A percentile compares a stretch with the other conserved stretches of the same genome.
Conservation (phyloP, 2,797 vertebrate species). For the Carcharodon carcharias region DNA sequence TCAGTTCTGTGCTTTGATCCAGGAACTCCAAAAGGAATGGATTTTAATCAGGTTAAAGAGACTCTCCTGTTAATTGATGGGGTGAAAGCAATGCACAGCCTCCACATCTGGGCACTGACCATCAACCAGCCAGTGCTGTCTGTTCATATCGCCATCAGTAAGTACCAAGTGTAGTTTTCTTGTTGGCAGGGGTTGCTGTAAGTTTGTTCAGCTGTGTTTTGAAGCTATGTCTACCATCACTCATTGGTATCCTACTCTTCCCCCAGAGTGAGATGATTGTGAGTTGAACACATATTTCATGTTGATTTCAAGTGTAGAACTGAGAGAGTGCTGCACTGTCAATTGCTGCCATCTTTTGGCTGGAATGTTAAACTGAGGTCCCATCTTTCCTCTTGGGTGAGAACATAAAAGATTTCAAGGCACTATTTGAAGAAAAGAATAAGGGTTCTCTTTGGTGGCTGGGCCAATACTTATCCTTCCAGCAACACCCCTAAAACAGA, state of each 20-base stretch:
- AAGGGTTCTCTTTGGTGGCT: background rate
- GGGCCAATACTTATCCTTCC: background rate
- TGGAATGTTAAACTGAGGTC: background rate
- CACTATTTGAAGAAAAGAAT: background rate
- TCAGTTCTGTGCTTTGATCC: background rate
- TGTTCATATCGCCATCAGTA: slow-evolving; percentile 64
- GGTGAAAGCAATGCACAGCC: slow-evolving; percentile 64
- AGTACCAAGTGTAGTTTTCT: slow-evolving; percentile 40
- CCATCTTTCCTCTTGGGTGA: background rate
- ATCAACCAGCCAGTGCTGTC: slow-evolving; percentile 60
- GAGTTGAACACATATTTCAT: background rate
- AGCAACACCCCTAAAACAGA: background rate
- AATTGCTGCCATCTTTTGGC: background rate
- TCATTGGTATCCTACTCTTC: background rate
- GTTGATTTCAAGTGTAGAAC: background rate
- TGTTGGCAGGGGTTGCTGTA: background rate
- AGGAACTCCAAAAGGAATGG: slow-evolving; percentile 64
- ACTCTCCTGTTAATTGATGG: slow-evolving; percentile 57
- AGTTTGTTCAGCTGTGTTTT: background rate
- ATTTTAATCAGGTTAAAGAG: slow-evolving; percentile 59
- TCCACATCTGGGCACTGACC: slow-evolving; percentile 66
- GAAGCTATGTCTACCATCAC: background rate
- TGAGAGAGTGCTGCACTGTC: background rate
- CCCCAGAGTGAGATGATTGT: background rate
- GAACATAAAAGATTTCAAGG: background rate